Evolutionary conservation across 2,797 vertebrate species (phyloP).

Genomic region (Synanceia verrucosa): DNA sequence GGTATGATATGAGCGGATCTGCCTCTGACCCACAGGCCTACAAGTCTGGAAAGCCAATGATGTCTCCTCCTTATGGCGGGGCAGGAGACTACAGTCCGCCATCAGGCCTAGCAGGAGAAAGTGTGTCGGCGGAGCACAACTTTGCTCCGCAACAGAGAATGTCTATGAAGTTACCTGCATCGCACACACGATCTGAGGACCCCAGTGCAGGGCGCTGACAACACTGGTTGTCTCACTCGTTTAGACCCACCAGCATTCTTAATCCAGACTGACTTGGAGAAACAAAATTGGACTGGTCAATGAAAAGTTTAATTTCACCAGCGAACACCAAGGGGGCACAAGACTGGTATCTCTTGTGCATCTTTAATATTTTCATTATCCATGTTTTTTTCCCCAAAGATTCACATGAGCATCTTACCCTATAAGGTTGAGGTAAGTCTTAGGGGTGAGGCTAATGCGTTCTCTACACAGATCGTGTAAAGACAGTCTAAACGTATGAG

Average conservation of each 20-base stretch:
- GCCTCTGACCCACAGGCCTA: conserved; percentile 70
- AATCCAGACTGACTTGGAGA: conserved; percentile 16
- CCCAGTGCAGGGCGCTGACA: conserved; percentile 72
- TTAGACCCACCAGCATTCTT: conserved; percentile 43
- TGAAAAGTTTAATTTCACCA: conserved; percentile 48
- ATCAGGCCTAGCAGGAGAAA: conserved; percentile 78
- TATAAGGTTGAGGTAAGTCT: conserved; percentile 47
- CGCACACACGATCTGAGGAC: conserved; percentile 79
- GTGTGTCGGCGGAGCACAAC: conserved; percentile 73
- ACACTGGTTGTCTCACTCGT: conserved; percentile 1
- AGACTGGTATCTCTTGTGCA: conserved; percentile 43
- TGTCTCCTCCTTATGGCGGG: conserved; percentile 79
- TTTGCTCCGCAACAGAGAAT: conserved; percentile 79
- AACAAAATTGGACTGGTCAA: conserved; percentile 22
- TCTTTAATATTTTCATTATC: conserved; percentile 48
- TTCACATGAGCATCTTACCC: conserved; percentile 45
- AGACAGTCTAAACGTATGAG: conserved; percentile 55
- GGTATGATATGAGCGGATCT: conserved; percentile 72
- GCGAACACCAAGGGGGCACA: conserved; percentile 45
- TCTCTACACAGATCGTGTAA: conserved; percentile 51
- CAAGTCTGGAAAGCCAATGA: conserved; percentile 77
- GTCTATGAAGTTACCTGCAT: conserved; percentile 72
- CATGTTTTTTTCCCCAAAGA: conserved; percentile 75
- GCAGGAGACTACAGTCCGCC: conserved; percentile 84
- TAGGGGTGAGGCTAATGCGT: conserved; percentile 53